Evolutionary conservation across 2,888 invertebrate species (phyloP), one percentile per base, ranked within the genome.

Genomic region (Nomada ferruginata): DNA sequence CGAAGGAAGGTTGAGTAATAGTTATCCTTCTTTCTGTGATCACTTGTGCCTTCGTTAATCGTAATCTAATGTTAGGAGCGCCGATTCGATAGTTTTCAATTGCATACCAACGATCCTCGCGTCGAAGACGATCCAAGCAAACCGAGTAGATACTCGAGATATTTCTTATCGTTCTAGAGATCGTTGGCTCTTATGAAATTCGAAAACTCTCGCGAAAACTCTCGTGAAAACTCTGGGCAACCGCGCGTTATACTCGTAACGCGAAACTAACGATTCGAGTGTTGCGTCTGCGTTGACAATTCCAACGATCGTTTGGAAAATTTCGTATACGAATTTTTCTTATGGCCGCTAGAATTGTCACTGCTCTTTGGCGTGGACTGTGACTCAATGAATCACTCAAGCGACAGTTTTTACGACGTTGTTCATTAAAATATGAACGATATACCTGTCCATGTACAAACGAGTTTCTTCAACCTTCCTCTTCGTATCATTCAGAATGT

Each of bases 261-360:
- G 55, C n/a, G 55, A 61, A 11, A 73, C 63, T 7, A 18, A 64
- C 53, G 76, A 76, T 64, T 53, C 64, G 9, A 3, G 0, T 10
- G 59, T 63, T 55, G 68, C 47, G n/a, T 66, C 76, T 52, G 55
- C 83, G 85, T 84, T 82, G 83, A 72, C 84, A 72, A 69, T 63
- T 82, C 74, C 63, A 55, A 65, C 76, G 82, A 75, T 18, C 83
- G 59, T 72, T 76, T 23, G 64, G 63, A 63, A 85, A 71, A 18
- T 42, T 13, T 44, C 11, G 13, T 1, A 26, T 52, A 18, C 60
- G 47, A 73, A 52, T 85, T 69, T 78, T 53, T 64, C 7, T 13
- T 44, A 59, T 65, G 83, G 55, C 85, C 81, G 74, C 70, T 65
- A 69, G 83, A 77, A 69, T 77, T 64, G 88, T 83, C 85, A 55